These are phyloP conservation scores for Cephus pulcher DNA, from an alignment of 2,888 invertebrate genomes.

Conservation along the genomic window DNA sequence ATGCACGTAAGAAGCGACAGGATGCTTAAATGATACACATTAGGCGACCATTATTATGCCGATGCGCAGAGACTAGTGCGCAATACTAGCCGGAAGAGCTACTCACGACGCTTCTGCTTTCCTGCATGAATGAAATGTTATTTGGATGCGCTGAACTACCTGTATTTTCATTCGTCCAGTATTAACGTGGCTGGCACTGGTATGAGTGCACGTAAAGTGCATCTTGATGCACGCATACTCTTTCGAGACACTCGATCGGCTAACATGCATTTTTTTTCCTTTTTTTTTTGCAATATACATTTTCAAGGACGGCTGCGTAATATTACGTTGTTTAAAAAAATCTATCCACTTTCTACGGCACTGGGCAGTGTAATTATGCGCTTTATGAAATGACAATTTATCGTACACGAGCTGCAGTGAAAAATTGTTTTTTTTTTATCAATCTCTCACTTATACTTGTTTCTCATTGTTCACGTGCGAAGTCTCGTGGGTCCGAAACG, in stretches of 20 bases:
- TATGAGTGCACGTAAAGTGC: neutral
- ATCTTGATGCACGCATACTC: neutral
- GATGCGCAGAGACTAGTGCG: conserved; percentile 15
- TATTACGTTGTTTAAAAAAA: neutral
- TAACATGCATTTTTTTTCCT: neutral
- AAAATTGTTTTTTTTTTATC: neutral
- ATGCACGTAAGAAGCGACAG: conserved; percentile 48
- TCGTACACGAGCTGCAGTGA: neutral
- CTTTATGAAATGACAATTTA: neutral
- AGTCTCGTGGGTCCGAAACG: neutral
- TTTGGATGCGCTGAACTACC: conserved; percentile 53
- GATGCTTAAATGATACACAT: conserved; percentile 59
- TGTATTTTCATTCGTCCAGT: conserved; percentile 55
- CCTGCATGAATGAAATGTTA: conserved; percentile 61
- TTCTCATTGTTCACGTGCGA: neutral
- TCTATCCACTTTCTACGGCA: neutral
- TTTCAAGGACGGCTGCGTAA: neutral
- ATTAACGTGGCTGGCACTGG: conserved; percentile 33
- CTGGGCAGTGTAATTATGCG: neutral
- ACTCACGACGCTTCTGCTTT: conserved; percentile 52
- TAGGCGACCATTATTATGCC: conserved; percentile 40
- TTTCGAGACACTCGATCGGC: neutral
- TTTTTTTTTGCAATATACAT: neutral
- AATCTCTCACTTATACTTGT: neutral
- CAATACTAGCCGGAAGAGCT: conserved; percentile 36